Evolutionary conservation across 1,140 invertebrate species (phyloP).

Genomic region (Ectropis grisescens): DNA sequence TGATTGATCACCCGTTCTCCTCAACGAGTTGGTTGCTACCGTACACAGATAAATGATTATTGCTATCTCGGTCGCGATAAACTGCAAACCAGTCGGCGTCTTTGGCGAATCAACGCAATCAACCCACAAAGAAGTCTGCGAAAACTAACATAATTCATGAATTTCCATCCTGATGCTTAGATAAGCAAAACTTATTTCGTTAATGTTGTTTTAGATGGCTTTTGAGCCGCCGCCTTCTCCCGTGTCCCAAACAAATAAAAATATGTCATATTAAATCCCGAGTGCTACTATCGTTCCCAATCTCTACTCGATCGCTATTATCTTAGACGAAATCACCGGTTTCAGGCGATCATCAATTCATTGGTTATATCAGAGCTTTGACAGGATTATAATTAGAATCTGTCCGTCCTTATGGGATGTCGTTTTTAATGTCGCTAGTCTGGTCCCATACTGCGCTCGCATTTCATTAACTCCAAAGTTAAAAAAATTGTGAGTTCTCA

Average conservation of each 20-base stretch:
- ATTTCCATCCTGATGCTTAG: no score
- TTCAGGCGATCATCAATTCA: constrained; percentile 62
- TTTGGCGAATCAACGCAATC: no score
- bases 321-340: constrained; percentile 54
- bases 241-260: no score
- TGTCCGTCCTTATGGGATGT: constrained; percentile 61
- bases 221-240: no score
- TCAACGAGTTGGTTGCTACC: no score
- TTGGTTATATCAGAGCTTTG: constrained; percentile 59
- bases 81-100: no score
- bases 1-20: constrained; percentile 29
- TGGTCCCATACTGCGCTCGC: constrained; percentile 65
- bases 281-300: constrained; percentile 42
- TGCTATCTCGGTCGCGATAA: constrained; percentile 12
- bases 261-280: constrained; percentile 37
- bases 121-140: no score
- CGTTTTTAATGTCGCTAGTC: constrained; percentile 66
- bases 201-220: no score
- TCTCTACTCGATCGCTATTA: constrained; percentile 19
- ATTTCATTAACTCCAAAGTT: constrained; percentile 60
- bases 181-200: no score
- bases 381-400: constrained; percentile 70
- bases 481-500: constrained; percentile 64
- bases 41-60: constrained; percentile 5
- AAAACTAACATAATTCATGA: no score